Evolutionary conservation across 2,888 invertebrate genomes (phyloP).

Genomic region (Adineta ricciae): DNA sequence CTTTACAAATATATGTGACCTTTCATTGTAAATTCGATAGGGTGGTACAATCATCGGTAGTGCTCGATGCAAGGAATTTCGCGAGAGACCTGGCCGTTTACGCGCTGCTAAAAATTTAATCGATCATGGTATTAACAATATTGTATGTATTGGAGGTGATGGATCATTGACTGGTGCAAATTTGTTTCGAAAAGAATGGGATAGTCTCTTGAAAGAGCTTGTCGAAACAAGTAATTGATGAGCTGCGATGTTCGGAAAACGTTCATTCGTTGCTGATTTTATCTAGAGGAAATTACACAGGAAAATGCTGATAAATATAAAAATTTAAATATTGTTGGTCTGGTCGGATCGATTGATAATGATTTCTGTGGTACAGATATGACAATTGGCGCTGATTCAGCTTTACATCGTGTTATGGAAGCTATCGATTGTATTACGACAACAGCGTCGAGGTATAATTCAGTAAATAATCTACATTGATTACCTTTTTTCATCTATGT

Average conservation of each 20-base stretch:
- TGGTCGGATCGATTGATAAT: slow-evolving; percentile 99
- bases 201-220: slow-evolving; percentile 72
- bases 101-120: slow-evolving; percentile 85
- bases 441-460: slow-evolving; percentile 70
- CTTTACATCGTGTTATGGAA: slow-evolving; percentile 92
- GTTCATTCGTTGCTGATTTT: slow-evolving; percentile 40
- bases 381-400: slow-evolving; percentile 98
- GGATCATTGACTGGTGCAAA: slow-evolving; percentile 90
- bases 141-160: slow-evolving; percentile 96
- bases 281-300: slow-evolving; percentile 58
- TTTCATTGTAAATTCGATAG: slow-evolving; percentile 44
- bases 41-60: slow-evolving; percentile 98
- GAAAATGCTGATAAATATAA: slow-evolving; percentile 67
- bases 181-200: slow-evolving; percentile 85
- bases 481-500: too few relatives aligned
- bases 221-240: slow-evolving; percentile 52
- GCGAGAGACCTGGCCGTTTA: slow-evolving; percentile 73
- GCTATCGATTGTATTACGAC: slow-evolving; percentile 94
- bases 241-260: slow-evolving; percentile 27
- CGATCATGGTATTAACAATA: slow-evolving; percentile 74
- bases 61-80: slow-evolving; percentile 84
- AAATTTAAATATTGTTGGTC: slow-evolving; percentile 79
- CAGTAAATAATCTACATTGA: background rate
- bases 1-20: too few relatives aligned
- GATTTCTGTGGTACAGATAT: slow-evolving; percentile 99